Percentiles rank a stretch among this genome's conserved stretches.
Conservation (phyloP, 2,888 invertebrate species). For the Hydrotaea cyrtoneurina region DNA sequence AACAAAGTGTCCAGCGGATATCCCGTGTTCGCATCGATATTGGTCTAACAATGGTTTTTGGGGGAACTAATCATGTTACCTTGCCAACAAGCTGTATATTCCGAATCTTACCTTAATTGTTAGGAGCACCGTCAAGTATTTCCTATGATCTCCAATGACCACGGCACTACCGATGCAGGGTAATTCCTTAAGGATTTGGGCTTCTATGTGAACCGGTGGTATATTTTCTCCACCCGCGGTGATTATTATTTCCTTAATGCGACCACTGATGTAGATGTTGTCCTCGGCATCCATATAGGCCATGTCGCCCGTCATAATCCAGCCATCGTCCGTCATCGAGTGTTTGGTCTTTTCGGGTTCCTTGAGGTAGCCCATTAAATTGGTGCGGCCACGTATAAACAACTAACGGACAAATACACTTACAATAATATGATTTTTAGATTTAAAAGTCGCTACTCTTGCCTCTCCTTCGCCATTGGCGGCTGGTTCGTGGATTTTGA, state of each 20-base stretch:
- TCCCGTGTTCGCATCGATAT: slow-evolving; percentile 82
- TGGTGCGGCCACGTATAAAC: slow-evolving; percentile 88
- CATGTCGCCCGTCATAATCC: slow-evolving; percentile 94
- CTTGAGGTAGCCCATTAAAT: slow-evolving; percentile 94
- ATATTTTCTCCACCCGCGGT: slow-evolving; percentile 98
- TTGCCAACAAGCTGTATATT: too few relatives aligned
- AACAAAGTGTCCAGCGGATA: slow-evolving; percentile 87
- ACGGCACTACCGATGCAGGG: slow-evolving; percentile 90
- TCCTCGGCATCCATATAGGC: slow-evolving; percentile 88
- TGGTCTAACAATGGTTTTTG: too few relatives aligned
- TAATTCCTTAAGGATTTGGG: slow-evolving; percentile 87
- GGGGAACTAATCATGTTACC: too few relatives aligned
- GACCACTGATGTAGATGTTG: slow-evolving; percentile 88
- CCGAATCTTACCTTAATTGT: slow-evolving; percentile 88
- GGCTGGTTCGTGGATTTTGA: slow-evolving; percentile 86
- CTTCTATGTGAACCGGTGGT: slow-evolving; percentile 92
- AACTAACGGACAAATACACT: slow-evolving; percentile 81
- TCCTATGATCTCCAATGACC: slow-evolving; percentile 92
- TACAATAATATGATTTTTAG: not conserved
- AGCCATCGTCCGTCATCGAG: slow-evolving; percentile 88
- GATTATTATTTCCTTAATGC: slow-evolving; percentile 90
- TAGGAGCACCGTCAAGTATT: slow-evolving; percentile 91
- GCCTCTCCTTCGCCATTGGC: slow-evolving; percentile 89
- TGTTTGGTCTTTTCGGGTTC: slow-evolving; percentile 87
- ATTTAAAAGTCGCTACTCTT: not conserved